Evolutionary conservation across 2,888 invertebrate genomes (phyloP).

Genomic region (Frankliniella intonsa): DNA sequence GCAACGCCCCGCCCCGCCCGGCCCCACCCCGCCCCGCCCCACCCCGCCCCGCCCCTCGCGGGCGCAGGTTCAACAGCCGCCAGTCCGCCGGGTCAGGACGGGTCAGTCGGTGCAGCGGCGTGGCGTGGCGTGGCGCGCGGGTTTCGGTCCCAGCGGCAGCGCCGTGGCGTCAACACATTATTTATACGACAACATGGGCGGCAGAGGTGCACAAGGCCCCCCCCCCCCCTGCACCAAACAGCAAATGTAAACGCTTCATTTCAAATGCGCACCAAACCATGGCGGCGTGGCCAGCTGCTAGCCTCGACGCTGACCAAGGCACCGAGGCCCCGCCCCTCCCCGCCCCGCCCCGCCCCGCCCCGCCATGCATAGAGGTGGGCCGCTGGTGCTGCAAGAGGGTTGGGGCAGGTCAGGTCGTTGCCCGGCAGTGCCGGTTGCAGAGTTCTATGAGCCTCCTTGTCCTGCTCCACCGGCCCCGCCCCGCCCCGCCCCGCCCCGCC

Average conservation of each 20-base stretch:
- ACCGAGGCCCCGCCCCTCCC: background rate
- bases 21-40: constrained; percentile 24
- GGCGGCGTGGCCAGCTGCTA: background rate
- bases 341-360: background rate
- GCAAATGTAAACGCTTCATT: background rate
- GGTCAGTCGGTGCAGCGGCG: too few species aligned
- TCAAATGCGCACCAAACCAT: background rate
- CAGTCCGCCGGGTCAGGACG: too few species aligned
- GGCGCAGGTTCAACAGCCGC: constrained; percentile 28
- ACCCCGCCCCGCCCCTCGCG: constrained; percentile 16
- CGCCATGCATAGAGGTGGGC: background rate
- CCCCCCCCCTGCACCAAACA: background rate
- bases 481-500: too few species aligned
- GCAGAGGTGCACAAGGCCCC: background rate
- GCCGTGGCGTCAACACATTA: background rate
- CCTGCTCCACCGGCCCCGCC: too few species aligned
- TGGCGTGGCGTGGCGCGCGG: too few species aligned
- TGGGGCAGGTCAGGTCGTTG: too few species aligned
- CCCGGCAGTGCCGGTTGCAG: too few species aligned
- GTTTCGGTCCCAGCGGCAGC: background rate
- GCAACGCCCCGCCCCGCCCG: constrained; percentile 28
- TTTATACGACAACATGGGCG: background rate
- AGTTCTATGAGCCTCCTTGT: too few species aligned
- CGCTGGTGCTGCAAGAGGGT: background rate
- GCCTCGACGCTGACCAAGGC: background rate